Conservation (phyloP, 2,113 vertebrate genomes). For the Manacus vitellinus region DNA sequence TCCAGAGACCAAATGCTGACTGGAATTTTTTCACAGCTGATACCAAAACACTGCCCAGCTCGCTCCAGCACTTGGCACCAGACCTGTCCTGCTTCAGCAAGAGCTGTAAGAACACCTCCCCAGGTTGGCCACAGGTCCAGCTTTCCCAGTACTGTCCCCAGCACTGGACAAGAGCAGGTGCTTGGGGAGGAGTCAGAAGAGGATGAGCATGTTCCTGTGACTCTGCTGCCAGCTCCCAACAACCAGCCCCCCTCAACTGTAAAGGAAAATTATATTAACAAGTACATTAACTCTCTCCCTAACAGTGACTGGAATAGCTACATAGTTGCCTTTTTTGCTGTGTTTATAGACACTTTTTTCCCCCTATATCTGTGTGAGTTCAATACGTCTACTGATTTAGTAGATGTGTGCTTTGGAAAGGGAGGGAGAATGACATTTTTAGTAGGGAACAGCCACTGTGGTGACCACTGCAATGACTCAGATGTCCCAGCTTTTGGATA, state of each 20-base stretch:
- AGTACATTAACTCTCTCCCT: not conserved
- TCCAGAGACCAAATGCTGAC: not conserved
- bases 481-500: not conserved
- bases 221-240: not conserved
- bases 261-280: not conserved
- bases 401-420: not conserved
- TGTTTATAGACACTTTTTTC: not conserved
- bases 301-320: not conserved
- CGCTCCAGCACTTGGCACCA: not conserved
- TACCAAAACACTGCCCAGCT: not conserved
- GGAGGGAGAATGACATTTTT: not conserved
- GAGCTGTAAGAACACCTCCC: not conserved
- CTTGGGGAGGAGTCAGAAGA: not conserved
- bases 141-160: not conserved
- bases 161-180: not conserved
- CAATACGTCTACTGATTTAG: not conserved
- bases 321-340: not conserved
- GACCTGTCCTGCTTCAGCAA: not conserved
- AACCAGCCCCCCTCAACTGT: not conserved
- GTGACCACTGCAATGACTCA: not conserved
- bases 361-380: rapidly evolving
- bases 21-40: not conserved
- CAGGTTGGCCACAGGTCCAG: not conserved
- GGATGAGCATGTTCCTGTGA: rapidly evolving
- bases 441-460: not conserved